Evolutionary conservation across 2,888 invertebrate genomes (phyloP).

Genomic region (Pseudoips prasinana): DNA sequence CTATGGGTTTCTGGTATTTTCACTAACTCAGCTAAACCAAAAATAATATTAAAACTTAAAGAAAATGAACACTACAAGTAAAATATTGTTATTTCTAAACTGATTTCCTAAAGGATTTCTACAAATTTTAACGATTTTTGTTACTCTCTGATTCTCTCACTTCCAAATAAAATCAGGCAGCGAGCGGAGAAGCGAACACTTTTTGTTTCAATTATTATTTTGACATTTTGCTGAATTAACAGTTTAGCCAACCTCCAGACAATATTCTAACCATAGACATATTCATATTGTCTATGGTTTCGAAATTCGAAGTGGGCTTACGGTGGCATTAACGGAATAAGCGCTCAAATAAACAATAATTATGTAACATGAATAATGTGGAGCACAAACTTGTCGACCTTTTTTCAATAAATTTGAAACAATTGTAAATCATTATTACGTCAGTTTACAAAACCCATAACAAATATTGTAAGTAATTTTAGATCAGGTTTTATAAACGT

Average conservation of each 20-base stretch:
- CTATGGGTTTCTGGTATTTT: conserved; percentile 48
- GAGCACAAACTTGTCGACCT: no score
- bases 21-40: conserved; percentile 49
- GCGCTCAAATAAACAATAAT: no score
- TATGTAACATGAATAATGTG: no score
- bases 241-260: conserved; percentile 36
- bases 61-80: conserved; percentile 50
- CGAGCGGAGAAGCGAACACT: conserved; percentile 35
- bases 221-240: conserved; percentile 52
- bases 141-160: conserved; percentile 52
- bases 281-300: background rate
- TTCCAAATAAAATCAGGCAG: conserved; percentile 60
- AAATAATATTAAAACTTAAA: conserved; percentile 60
- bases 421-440: no score
- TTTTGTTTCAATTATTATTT: conserved; percentile 62
- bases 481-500: no score
- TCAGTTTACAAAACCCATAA: no score
- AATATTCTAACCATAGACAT: conserved; percentile 27
- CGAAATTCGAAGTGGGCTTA: no score
- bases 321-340: no score
- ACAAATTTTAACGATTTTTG: conserved; percentile 60
- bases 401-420: no score
- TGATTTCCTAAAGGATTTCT: conserved; percentile 58
- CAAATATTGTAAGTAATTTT: no score
- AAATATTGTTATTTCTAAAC: conserved; percentile 45